These are phyloP conservation scores for Cerastoderma edule DNA, from an alignment of 2,888 invertebrate species.

Conservation along the genomic window DNA sequence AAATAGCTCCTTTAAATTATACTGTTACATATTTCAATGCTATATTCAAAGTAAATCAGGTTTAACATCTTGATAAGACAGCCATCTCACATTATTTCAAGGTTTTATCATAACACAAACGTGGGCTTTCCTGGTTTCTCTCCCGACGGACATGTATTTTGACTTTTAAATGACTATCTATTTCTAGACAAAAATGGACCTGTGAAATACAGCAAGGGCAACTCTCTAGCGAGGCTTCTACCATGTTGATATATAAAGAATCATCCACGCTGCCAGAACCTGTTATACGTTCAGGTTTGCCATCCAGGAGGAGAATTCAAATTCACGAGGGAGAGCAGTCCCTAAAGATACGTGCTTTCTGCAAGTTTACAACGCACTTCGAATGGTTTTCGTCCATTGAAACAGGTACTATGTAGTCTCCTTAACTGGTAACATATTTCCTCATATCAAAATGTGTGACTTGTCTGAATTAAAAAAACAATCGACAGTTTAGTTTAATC, in stretches of 20 bases:
- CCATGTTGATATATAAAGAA: neutral
- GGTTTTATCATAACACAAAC: no score
- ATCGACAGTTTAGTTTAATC: no score
- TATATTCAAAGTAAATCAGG: no score
- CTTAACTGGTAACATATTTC: neutral
- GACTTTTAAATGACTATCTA: no score
- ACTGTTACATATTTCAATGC: no score
- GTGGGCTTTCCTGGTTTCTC: no score
- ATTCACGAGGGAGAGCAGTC: neutral
- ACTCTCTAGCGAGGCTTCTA: neutral
- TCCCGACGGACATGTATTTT: no score
- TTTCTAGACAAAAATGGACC: slow-evolving; percentile 14
- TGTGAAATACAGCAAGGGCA: slow-evolving; percentile 2
- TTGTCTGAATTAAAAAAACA: no score
- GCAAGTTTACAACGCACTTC: neutral
- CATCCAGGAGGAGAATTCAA: neutral
- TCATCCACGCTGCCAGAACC: neutral
- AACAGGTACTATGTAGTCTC: neutral
- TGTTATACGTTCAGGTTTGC: neutral
- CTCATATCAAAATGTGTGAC: no score
- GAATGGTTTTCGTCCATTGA: neutral
- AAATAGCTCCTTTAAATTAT: no score
- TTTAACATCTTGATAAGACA: no score
- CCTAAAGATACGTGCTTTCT: slow-evolving; percentile 4
- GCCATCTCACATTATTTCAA: no score